phyloP scores from a whole-genome alignment of 2,113 vertebrate genomes.

The Lipotes vexillifer region DNA sequence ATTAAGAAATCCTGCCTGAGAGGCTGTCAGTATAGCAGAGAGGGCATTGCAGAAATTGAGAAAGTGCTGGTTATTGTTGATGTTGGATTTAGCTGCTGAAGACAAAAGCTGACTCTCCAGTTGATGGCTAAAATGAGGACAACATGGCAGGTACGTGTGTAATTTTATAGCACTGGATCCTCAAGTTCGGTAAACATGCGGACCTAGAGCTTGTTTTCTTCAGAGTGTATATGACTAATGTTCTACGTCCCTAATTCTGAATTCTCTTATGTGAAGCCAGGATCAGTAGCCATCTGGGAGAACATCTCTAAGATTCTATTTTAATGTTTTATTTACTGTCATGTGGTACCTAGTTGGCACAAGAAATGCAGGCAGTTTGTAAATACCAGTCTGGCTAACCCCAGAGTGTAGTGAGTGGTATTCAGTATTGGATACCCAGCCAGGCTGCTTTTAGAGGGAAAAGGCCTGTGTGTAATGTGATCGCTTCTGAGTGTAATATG shows the following conservation, averaged over 20 bases:
- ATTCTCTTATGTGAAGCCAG: neutral
- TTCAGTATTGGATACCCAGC: neutral
- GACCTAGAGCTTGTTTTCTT: neutral
- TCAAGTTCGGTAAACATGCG: neutral
- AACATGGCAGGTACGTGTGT: neutral
- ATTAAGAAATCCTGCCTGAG: neutral
- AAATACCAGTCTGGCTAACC: neutral
- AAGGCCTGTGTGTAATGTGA: neutral
- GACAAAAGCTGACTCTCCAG: neutral
- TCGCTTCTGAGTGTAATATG: neutral
- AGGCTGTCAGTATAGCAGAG: neutral
- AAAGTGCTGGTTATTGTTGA: neutral
- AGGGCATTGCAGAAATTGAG: neutral
- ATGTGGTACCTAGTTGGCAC: neutral
- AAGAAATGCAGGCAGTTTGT: neutral
- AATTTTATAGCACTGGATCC: neutral
- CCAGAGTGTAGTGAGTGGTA: neutral
- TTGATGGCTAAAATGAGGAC: neutral
- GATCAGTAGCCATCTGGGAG: neutral
- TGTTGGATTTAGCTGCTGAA: neutral
- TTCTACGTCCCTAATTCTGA: neutral
- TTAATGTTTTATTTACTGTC: neutral
- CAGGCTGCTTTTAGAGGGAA: neutral
- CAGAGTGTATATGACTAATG: neutral
- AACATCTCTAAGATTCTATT: neutral